Percentiles rank a stretch among this genome's conserved stretches.
phyloP scores from a whole-genome alignment of 2,888 invertebrate genomes.

The Eubasilissa splendida region DNA sequence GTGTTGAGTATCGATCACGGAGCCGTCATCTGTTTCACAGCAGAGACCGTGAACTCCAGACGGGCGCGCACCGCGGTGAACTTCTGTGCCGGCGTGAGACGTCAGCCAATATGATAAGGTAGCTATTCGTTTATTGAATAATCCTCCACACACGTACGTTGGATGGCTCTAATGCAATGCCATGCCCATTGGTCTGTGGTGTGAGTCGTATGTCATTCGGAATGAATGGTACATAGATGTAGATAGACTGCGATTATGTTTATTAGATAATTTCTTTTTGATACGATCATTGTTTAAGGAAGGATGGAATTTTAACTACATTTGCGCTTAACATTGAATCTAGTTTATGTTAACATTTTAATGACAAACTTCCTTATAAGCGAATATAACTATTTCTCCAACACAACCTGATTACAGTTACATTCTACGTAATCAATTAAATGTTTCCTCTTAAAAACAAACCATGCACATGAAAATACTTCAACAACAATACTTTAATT shows the following conservation, averaged over 20 bases:
- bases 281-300: slow-evolving; percentile 17
- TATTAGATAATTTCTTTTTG: slow-evolving; percentile 34
- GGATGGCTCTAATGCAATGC: slow-evolving; percentile 12
- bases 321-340: no score
- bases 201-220: neutral
- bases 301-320: no score
- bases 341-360: no score
- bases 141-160: neutral
- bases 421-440: no score
- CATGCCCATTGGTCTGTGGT: slow-evolving; percentile 4
- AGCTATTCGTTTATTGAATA: slow-evolving; percentile 32
- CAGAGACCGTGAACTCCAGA: neutral
- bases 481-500: no score
- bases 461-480: no score
- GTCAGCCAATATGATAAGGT: slow-evolving; percentile 27
- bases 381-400: no score
- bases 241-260: slow-evolving; percentile 23
- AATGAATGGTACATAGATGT: slow-evolving; percentile 9
- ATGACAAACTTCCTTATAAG: no score
- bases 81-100: neutral
- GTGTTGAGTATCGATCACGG: slow-evolving; percentile 22
- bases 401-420: no score
- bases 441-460: no score
- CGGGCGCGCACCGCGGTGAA: neutral
- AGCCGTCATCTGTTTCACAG: slow-evolving; percentile 4